Evolutionary conservation across 2,797 vertebrate genomes (phyloP).

Genomic region (Clarias fuscus): DNA sequence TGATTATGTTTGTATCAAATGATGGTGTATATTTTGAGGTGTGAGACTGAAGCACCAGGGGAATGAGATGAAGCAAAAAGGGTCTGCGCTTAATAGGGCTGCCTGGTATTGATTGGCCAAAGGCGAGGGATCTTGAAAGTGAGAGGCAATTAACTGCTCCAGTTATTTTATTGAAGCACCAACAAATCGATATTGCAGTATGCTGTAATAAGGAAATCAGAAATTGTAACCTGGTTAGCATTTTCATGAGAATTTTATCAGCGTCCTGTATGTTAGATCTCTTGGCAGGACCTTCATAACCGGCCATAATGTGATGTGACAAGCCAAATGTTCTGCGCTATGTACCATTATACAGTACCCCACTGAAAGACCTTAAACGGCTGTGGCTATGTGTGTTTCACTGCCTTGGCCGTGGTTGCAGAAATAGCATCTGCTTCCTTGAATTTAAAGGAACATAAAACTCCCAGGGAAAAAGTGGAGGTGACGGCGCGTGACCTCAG

Average conservation of each 20-base stretch:
- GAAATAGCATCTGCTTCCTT: slow-evolving; percentile 42
- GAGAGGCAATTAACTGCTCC: slow-evolving; percentile 16
- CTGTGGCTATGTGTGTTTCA: neutral
- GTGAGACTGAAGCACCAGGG: no score
- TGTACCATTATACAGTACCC: neutral
- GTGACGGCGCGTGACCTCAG: slow-evolving; percentile 22
- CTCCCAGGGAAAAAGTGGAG: slow-evolving; percentile 10
- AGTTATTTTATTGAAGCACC: slow-evolving; percentile 13
- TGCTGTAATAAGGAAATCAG: neutral
- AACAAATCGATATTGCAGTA: neutral
- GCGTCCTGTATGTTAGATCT: neutral
- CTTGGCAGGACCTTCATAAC: neutral
- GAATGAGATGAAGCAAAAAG: neutral
- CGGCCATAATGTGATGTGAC: neutral
- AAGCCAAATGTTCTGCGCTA: neutral
- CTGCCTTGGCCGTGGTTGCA: neutral
- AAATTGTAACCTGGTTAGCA: neutral
- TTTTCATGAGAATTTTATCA: neutral
- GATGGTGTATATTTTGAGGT: neutral
- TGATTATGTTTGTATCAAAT: neutral
- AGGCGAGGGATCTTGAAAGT: neutral
- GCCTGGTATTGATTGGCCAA: slow-evolving; percentile 17
- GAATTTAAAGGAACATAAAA: slow-evolving; percentile 43
- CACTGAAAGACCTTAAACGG: neutral
- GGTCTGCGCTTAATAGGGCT: neutral